Base-by-base conservation (phyloP, 2,888 invertebrate species). In the Stenolophus ochropezus region DNA sequence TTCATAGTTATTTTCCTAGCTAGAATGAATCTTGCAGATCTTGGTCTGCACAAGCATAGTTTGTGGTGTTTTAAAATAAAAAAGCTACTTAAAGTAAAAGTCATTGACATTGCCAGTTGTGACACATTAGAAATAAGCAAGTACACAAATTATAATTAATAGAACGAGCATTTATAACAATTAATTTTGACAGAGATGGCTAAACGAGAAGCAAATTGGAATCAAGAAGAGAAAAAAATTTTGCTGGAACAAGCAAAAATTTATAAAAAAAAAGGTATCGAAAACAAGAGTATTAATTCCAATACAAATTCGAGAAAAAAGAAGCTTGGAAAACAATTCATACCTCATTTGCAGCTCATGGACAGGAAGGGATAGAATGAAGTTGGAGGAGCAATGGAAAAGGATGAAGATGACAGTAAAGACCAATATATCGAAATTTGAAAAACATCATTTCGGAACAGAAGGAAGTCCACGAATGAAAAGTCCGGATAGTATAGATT, bases 391-490 rank as follows among this genome's bases (percentile, higher is more conserved):
- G 1, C 56, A 56, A 14, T 56, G 56, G 56, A 4, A 56, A 56
- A 56, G 56, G 3, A 56, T 56, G 56, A 56, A 56, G 21, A 56
- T 56, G 21, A 8, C 56, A 56, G 56, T 14, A 16, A 56, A 56
- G 21, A n/a, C 1, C 14, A 56, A 20, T 14, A n/a, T 56, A 8
- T 8, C 56, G 8, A 16, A 14, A 8, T 27, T 4, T 8, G 14
- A 56, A 56, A 56, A 56, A 14, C 21, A 56, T 14, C 16, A 56
- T 16, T 20, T 20, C 14, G 56, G 14, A n/a, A 56, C 56, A n/a
- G 56, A 14, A 1, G 56, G 56, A 56, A 14, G 56, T 8, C 14
- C 56, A 14, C 56, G n/a, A 20, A 56, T n/a, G n/a, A n/a, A n/a
- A n/a, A n/a, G n/a, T n/a, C n/a, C n/a, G n/a, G n/a, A n/a, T n/a